Conservation (phyloP, 53 echinoderm and acorn worm genomes). For the Henricia sp. region DNA sequence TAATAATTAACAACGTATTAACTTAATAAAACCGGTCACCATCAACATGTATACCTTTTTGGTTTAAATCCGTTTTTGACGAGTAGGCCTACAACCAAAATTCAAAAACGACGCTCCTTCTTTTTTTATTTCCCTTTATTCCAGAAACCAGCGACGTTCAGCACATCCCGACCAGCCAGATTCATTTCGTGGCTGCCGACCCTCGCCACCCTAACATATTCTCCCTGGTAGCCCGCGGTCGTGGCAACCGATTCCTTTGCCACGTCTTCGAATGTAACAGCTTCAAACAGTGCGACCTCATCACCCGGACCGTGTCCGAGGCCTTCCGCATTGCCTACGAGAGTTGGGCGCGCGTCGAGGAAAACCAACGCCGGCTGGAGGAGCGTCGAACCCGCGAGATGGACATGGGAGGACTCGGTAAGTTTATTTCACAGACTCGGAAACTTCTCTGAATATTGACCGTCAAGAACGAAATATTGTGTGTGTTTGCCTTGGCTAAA, state of each 20-base stretch:
- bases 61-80: too few species aligned
- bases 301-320: slow-evolving; percentile 17
- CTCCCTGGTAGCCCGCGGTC: slow-evolving; percentile 55
- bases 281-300: slow-evolving; percentile 4
- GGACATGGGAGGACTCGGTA: slow-evolving; percentile 44
- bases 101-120: background rate
- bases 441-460: too few species aligned
- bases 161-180: slow-evolving; percentile 47
- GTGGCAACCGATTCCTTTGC: slow-evolving; percentile 51
- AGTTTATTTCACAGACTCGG: too few species aligned
- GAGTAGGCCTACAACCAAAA: too few species aligned
- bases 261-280: slow-evolving; percentile 53
- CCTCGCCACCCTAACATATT: slow-evolving; percentile 33
- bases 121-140: background rate
- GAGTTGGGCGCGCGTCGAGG: slow-evolving; percentile 39
- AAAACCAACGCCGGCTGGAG: slow-evolving; percentile 24
- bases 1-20: too few species aligned
- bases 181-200: slow-evolving; percentile 55
- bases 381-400: slow-evolving; percentile 34
- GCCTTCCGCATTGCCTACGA: slow-evolving; percentile 54
- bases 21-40: too few species aligned
- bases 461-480: too few species aligned
- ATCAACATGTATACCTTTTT: too few species aligned
- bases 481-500: too few species aligned
- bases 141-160: slow-evolving; percentile 57